Evolutionary conservation across 2,888 invertebrate species (phyloP), one percentile per base, ranked within the genome.

Genomic region (Cephus pulcher): DNA sequence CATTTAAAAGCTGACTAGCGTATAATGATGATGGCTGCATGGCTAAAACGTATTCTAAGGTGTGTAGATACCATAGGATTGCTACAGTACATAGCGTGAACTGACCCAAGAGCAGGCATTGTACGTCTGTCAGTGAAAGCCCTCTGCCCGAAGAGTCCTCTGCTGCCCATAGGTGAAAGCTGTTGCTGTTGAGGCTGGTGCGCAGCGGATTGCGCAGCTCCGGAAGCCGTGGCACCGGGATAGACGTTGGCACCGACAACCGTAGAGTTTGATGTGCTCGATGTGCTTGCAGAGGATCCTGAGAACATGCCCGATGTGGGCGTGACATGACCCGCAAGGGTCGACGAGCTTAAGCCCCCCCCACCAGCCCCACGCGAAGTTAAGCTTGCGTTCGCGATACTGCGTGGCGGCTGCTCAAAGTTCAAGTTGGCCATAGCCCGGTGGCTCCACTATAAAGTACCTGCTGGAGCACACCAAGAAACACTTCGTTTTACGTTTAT

Each of bases 381-480:
- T 91, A 95, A 93, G 92, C 94, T 94, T 89, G 94, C 95, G 93
- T 96, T 96, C 92, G 96, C 96, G 93, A 97, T 95, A 94, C 96
- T 97, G 94, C 97, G 95, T 93, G 97, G 96, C 89, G 96, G 95
- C 93, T 95, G 96, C 93, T 96, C 96, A 93, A 97, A 96, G 94
- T 97, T 97, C 95, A 97, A 95, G 95, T 97, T 97, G 94, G 97
- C 97, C 97, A 97, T 97, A 95, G 95, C 96, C 96, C 94, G 93
- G 81, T 88, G 88, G 87, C 90, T 86, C 86, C 89, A 84, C 87
- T 87, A 86, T 85, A 85, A 82, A 81, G 82, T 82, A 82, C 84
- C 86, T 85, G 86, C 87, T 86, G 82, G 85, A 80, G 83, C 84
- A 82, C 87, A 86, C 87, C 87, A 78, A 81, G 81, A 84, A 74